Evolutionary conservation across 2,113 vertebrate species (phyloP).

Genomic region (Neofelis nebulosa): DNA sequence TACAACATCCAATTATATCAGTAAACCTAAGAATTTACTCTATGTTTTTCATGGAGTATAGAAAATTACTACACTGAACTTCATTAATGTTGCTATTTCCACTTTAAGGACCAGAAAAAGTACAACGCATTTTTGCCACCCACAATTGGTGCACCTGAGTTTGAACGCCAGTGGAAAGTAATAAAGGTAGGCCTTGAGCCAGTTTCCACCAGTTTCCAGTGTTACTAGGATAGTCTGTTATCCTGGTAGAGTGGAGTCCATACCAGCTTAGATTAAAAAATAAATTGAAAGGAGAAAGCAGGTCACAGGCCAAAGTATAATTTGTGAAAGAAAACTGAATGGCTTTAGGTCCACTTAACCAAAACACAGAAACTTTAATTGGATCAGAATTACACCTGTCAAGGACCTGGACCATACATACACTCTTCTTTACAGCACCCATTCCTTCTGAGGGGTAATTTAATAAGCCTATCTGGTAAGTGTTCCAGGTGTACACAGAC

Average conservation of each 20-base stretch:
- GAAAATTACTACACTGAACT: neutral
- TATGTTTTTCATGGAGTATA: neutral
- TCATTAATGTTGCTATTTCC: neutral
- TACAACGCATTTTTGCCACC: neutral
- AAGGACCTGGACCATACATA: neutral
- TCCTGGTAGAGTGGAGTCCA: neutral
- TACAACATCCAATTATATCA: neutral
- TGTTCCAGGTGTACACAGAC: neutral
- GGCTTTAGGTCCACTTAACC: conserved; percentile 39
- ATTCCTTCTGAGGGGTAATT: conserved; percentile 7
- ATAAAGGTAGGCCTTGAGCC: neutral
- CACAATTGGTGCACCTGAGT: neutral
- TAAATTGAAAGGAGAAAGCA: conserved; percentile 22
- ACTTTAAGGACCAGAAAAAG: conserved; percentile 1
- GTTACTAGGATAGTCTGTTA: neutral
- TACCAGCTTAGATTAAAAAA: conserved; percentile 1
- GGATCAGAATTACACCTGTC: conserved; percentile 49
- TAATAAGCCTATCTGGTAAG: neutral
- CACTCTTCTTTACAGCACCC: conserved; percentile 64
- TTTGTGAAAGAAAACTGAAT: conserved; percentile 28
- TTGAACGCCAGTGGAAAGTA: neutral
- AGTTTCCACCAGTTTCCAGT: neutral
- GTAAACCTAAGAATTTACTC: conserved; percentile 11
- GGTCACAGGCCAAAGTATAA: neutral
- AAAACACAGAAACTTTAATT: conserved; percentile 73